Base-by-base conservation (phyloP, 92 coral and sea anemone species). In the Plumapathes pennacea region DNA sequence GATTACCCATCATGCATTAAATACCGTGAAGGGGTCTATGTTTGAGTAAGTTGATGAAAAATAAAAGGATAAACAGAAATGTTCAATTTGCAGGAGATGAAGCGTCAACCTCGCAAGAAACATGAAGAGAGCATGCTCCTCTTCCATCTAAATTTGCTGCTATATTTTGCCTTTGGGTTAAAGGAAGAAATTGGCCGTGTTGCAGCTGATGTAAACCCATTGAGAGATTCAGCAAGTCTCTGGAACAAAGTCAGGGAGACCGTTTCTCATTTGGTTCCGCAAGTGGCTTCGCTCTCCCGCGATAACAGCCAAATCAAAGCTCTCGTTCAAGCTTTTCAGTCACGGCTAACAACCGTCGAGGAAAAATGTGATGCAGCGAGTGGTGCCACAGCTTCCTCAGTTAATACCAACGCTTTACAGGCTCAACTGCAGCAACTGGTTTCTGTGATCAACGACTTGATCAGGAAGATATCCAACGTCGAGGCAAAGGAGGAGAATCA, bases 401-500 rank as follows among this genome's bases (percentile, higher is more conserved):
- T n/a, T n/a, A 38, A 37, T 21, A 51, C 17, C 1, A 34, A 29
- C 29, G 52, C 73, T 33, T 2, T 66, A 10, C 36, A 38, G 13
- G 53, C 2, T 2, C 73, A 53, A 32, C 54, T 34, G 52, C 63
- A 53, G 39, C 53, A 42, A 23, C 21, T 66, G 28, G 23, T 10
- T 4, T 46, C 36, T 3, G 32, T 34, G 45, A 25, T 59, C 10
- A 39, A 27, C 24, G 87, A 75, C 6, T 33, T 76, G 6, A 17
- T 11, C 25, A 78, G 84, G 19, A 68, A 69, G 19, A 23, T 81
- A 10, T 53, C 40, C 18, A 34, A 81, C 22, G 17, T 54, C 45
- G 84, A 85, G 46, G 80, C 79, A 4, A 74, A 80, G 29, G 57
- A 32, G 26, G 84, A 69, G 29, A 64, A 76, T 62, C 71, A 74